A percentile compares a stretch with the other conserved stretches of the same genome.
Conservation (phyloP, 2,888 invertebrate species). For the Megamerina dolium region DNA sequence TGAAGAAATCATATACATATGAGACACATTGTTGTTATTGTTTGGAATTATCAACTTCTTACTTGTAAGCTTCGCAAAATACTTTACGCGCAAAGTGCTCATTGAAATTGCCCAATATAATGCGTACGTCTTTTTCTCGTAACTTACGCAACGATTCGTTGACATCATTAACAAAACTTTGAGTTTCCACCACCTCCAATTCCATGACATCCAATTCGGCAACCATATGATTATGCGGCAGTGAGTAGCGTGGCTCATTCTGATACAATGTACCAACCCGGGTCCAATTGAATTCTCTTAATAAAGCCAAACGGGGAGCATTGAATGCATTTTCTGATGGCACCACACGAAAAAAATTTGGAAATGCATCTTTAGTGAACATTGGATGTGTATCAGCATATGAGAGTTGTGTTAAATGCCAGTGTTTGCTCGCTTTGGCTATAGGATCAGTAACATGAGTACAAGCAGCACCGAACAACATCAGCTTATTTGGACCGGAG, state of each 20-base stretch:
- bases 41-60: slow-evolving; percentile 16
- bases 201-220: slow-evolving; percentile 77
- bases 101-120: slow-evolving; percentile 94
- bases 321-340: slow-evolving; percentile 96
- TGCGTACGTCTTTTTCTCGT: slow-evolving; percentile 86
- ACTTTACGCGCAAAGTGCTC: slow-evolving; percentile 86
- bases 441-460: slow-evolving; percentile 95
- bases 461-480: slow-evolving; percentile 95
- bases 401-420: slow-evolving; percentile 93
- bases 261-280: slow-evolving; percentile 95
- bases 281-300: slow-evolving; percentile 95
- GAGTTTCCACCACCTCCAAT: slow-evolving; percentile 79
- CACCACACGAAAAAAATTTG: slow-evolving; percentile 94
- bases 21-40: slow-evolving; percentile 1
- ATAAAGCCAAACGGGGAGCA: slow-evolving; percentile 78
- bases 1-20: too few relatives aligned
- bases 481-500: slow-evolving; percentile 83
- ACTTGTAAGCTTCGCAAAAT: slow-evolving; percentile 82
- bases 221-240: slow-evolving; percentile 83
- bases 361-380: slow-evolving; percentile 89
- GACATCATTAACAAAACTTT: slow-evolving; percentile 88
- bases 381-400: slow-evolving; percentile 98
- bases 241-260: slow-evolving; percentile 87
- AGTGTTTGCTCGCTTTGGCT: slow-evolving; percentile 93
- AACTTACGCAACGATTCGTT: slow-evolving; percentile 71